Base-by-base conservation (phyloP, 2,888 invertebrate genomes). In the Sabatieria punctata region DNA sequence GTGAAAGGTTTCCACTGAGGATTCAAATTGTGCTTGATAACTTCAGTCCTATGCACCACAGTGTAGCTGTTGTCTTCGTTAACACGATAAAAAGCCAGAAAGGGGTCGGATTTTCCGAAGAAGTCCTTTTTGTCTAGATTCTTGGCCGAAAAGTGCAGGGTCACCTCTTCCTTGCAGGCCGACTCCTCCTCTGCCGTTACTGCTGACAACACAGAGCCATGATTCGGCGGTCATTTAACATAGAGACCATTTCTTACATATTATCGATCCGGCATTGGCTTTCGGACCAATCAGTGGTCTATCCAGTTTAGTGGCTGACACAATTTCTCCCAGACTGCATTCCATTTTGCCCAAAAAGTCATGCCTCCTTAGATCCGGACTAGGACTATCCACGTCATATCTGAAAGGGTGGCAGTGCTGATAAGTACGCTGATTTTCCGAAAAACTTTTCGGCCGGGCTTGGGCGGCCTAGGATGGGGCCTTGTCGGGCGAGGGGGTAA, bases 311-410 rank as follows among this genome's bases (percentile, higher is more conserved):
- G 35, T 35, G 2, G 1, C 13, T 11, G 59, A 54, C 8, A 74
- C 71, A 54, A 71, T 69, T 55, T 74, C 73, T 23, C 73, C 76
- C 36, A 77, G 57, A 26, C 71, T 71, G 51, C 71, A 71, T 41
- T 74, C 72, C 27, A 68, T 63, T 41, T 63, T 60, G 8, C 77
- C 77, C 4, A 77, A 62, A 52, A 71, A 72, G 54, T 74, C 68
- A 51, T 68, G 62, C 2, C 48, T 19, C 4, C 46, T 43, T 27
- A 63, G 49, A 19, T 52, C 46, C 13, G 45, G 39, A 4, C 48
- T 49, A 2, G 43, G 35, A 19, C 49, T 51, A 46, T 61, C 61
- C 21, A 56, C 51, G 41, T 61, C 61, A 46, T 60, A 61, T 19
- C 61, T 61, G 49, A 43, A 56, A 50, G n/a, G n/a, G n/a, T n/a